Conservation (phyloP, 2,797 vertebrate species). For the Cyclopterus lumpus region DNA sequence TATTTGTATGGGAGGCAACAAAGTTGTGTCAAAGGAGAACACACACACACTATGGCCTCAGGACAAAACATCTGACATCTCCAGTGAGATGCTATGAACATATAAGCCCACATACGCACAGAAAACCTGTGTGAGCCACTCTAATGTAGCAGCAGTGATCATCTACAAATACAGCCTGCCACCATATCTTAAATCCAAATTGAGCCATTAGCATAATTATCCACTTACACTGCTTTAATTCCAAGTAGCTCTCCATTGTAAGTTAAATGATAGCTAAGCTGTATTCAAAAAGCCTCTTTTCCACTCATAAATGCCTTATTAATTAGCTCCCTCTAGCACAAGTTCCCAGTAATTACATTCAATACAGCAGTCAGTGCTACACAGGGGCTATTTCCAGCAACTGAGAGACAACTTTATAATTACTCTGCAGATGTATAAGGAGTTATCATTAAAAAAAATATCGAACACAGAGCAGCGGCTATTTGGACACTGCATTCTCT, state of each 20-base stretch:
- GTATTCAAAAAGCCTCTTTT: constrained; percentile 79
- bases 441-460: constrained; percentile 36
- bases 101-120: constrained; percentile 55
- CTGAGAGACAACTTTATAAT: constrained; percentile 66
- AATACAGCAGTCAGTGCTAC: constrained; percentile 49
- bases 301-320: constrained; percentile 80
- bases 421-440: constrained; percentile 49
- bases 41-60: constrained; percentile 38
- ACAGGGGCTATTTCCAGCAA: constrained; percentile 51
- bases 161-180: constrained; percentile 73
- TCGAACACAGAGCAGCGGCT: constrained; percentile 14
- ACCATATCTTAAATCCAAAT: constrained; percentile 79
- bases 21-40: constrained; percentile 52
- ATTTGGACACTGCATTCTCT: constrained; percentile 34
- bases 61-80: constrained; percentile 68
- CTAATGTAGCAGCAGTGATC: constrained; percentile 54
- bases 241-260: constrained; percentile 80
- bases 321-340: constrained; percentile 87
- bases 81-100: constrained; percentile 58
- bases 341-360: constrained; percentile 77
- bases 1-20: constrained; percentile 43
- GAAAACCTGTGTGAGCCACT: constrained; percentile 53
- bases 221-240: constrained; percentile 81
- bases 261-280: constrained; percentile 79
- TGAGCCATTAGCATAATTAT: constrained; percentile 83